Percentiles rank a stretch among this genome's conserved stretches.
These are phyloP conservation scores for Oscarella lobularis DNA, from an alignment of 37 sponge, comb jelly and placozoan genomes.

Conservation along the genomic window DNA sequence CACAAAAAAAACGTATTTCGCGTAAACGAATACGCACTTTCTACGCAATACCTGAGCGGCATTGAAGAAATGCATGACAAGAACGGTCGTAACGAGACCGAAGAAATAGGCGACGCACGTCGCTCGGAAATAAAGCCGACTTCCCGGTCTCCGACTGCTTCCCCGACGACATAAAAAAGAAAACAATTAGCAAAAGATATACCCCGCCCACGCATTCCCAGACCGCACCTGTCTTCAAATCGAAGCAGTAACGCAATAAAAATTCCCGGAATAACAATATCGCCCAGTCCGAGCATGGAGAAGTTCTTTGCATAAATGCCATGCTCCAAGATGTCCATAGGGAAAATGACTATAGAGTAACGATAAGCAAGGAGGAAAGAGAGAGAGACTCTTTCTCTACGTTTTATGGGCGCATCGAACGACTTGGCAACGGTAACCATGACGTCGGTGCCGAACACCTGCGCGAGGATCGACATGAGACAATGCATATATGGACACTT, in stretches of 20 bases:
- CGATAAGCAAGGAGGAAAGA: neutral
- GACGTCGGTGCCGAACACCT: slow-evolving; percentile 98
- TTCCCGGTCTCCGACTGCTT: neutral
- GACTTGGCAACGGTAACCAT: slow-evolving; percentile 98
- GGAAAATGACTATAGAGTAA: slow-evolving; percentile 44
- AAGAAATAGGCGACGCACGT: slow-evolving; percentile 81
- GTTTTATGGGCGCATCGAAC: slow-evolving; percentile 95
- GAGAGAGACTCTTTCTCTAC: slow-evolving; percentile 20
- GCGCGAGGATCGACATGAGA: too few species aligned
- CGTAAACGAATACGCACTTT: neutral
- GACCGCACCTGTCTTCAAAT: slow-evolving; percentile 54
- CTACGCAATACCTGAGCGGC: slow-evolving; percentile 59
- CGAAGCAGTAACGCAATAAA: slow-evolving; percentile 86
- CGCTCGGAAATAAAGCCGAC: slow-evolving; percentile 61
- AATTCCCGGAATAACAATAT: slow-evolving; percentile 89
- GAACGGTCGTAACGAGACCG: slow-evolving; percentile 75
- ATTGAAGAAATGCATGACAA: slow-evolving; percentile 70
- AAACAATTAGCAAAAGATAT: too few species aligned
- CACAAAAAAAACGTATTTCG: neutral
- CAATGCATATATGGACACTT: too few species aligned
- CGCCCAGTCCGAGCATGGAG: slow-evolving; percentile 95
- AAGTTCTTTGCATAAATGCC: slow-evolving; percentile 41
- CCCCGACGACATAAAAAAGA: too few species aligned
- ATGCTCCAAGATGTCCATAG: slow-evolving; percentile 66
- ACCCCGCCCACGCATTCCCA: slow-evolving; percentile 2